Base-by-base conservation (phyloP, 1,140 invertebrate species). In the Lethrus apterus region DNA sequence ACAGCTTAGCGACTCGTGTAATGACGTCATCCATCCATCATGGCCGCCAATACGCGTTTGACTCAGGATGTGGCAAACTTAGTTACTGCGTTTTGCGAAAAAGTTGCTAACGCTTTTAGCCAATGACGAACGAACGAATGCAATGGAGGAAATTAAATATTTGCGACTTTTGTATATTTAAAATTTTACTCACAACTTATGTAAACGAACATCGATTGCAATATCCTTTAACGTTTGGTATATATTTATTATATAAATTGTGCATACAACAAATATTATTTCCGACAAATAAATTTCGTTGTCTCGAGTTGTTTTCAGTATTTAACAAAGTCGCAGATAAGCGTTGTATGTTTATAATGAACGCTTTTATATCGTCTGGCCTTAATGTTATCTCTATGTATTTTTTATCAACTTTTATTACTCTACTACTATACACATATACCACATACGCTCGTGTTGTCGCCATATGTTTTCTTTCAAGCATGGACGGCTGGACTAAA, bases 1-100 rank as follows among this genome's bases (percentile, higher is more conserved):
- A 36, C 40, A 36, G 47, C 40, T 44, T 49, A 49, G 41, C 46
- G 32, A 49, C 32, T 44, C 41, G 23, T 34, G 24, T 21, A 36
- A 23, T 49, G 47, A 49, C 47, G 47, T 49, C 47, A 49, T 44
- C 31, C 40, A 44, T 44, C 32, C 47, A 49, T 49, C 32, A 49
- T 49, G 47, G 47, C 47, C 36, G 47, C 31, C 46, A 30, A 24
- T 21, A 42, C 32, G 46, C 26, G 20, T 35, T 20, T 44, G 20
- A 49, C 8, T 49, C 47, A 44, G 41, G 47, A 49, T 49, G 41
- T 44, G 24, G 32, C 41, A 47, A 41, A 38, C 35, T 38, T 21
- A 11, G 20, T 23, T n/a, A n/a, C n/a, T n/a, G n/a, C n/a, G n/a
- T n/a, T n/a, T n/a, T n/a, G n/a, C n/a, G n/a, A n/a, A n/a, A n/a